A percentile compares a stretch with the other conserved stretches of the same genome.
Evolutionary conservation across 2,113 vertebrate species (phyloP).

Genomic region (Larimichthys polyactis): DNA sequence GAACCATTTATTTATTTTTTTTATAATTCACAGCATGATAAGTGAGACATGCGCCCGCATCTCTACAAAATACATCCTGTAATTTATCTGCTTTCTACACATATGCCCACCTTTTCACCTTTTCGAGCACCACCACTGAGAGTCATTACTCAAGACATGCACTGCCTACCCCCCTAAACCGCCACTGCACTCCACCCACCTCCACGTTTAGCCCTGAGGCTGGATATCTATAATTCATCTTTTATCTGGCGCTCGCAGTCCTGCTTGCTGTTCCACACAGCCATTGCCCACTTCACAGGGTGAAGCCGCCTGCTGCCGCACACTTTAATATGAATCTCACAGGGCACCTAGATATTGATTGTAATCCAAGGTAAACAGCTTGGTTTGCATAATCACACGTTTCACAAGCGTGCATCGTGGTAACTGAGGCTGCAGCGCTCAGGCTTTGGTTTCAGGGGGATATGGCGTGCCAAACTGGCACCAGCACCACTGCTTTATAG

Average conservation of each 20-base stretch:
- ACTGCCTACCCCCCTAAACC: slow-evolving; percentile 5
- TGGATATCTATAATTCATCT: slow-evolving; percentile 83
- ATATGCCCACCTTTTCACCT: slow-evolving; percentile 61
- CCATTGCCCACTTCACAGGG: slow-evolving; percentile 78
- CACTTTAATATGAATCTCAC: slow-evolving; percentile 69
- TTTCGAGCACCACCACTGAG: slow-evolving; percentile 55
- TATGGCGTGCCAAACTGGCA: slow-evolving; percentile 61
- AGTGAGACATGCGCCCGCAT: slow-evolving; percentile 30
- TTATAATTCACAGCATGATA: slow-evolving; percentile 53
- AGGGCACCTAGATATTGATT: slow-evolving; percentile 73
- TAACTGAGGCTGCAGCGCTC: slow-evolving; percentile 11
- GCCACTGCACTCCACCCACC: slow-evolving; percentile 41
- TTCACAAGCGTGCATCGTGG: slow-evolving; percentile 50
- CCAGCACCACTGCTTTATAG: slow-evolving; percentile 54
- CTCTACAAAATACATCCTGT: slow-evolving; percentile 45
- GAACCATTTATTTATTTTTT: slow-evolving; percentile 46
- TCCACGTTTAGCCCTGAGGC: slow-evolving; percentile 73
- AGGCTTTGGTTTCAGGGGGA: slow-evolving; percentile 58
- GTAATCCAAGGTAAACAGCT: slow-evolving; percentile 80
- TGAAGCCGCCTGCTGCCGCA: slow-evolving; percentile 61
- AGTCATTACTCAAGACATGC: slow-evolving; percentile 71
- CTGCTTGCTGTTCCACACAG: slow-evolving; percentile 65
- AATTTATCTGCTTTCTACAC: slow-evolving; percentile 62
- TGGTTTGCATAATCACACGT: slow-evolving; percentile 73
- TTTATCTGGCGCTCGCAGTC: slow-evolving; percentile 80